Base-by-base conservation (phyloP, 1,140 invertebrate genomes). In the Apocrypta bakeri region DNA sequence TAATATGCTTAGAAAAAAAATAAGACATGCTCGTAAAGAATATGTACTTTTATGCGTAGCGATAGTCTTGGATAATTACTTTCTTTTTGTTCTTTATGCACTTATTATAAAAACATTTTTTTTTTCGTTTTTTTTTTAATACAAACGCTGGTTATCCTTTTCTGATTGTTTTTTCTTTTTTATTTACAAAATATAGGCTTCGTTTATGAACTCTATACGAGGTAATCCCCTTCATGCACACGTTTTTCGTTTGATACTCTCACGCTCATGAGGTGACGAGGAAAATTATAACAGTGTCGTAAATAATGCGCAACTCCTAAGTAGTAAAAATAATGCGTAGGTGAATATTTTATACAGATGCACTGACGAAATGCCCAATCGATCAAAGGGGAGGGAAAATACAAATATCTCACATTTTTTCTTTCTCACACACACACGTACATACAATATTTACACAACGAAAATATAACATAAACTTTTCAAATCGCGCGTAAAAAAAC, bases 401-500 rank as follows among this genome's bases (percentile, higher is more conserved):
- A 27, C 31, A 75, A 24, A 74, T n/a, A 31, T n/a, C n/a, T n/a
- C 31, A 72, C n/a, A 78, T 42, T 12, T 40, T 40, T 72, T 76
- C 71, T 27, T 64, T 71, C 63, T 33, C 31, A 27, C 61, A 25
- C 78, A 12, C 48, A 29, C 68, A 31, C 64, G 40, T 63, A 72
- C 14, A 61, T n/a, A 17, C 21, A 40, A 24, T 83, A 87, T 85
- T 69, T 84, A 76, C 81, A 82, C 37, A 78, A 74, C 84, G 42
- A 88, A 85, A 88, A 80, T 84, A 87, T 84, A 87, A 84, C 84
- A 86, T 87, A 87, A 85, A 87, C 84, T 87, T 85, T 87, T 71
- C 68, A 85, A 85, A 69, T 85, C 68, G 61, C 64, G 48, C 17
- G 21, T 56, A 56, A 79, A 63, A 83, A 86, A 87, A 87, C 80